Conservation (phyloP, 2,797 vertebrate species). For the Tolypeutes matacus region DNA sequence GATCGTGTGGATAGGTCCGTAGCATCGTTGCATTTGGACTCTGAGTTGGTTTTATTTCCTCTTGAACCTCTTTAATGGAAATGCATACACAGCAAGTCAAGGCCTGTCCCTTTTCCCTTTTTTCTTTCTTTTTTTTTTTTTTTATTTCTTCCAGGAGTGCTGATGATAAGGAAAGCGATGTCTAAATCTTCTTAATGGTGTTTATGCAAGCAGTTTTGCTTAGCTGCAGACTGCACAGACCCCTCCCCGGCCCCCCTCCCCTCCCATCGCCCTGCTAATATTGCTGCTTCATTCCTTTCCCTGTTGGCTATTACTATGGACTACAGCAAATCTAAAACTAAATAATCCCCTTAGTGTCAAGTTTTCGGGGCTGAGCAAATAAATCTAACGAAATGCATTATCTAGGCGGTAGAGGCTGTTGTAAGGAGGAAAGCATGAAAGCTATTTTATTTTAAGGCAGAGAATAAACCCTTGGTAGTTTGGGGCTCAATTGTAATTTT, state of each 20-base stretch:
- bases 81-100: slow-evolving; percentile 90
- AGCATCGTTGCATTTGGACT: slow-evolving; percentile 82
- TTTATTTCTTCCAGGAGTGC: slow-evolving; percentile 91
- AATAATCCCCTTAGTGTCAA: slow-evolving; percentile 99
- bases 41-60: slow-evolving; percentile 88
- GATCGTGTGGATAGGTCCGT: slow-evolving; percentile 81
- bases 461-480: slow-evolving; percentile 86
- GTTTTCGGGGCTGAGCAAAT: slow-evolving; percentile 94
- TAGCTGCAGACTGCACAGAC: slow-evolving; percentile 90
- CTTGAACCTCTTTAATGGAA: slow-evolving; percentile 89
- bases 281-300: slow-evolving; percentile 92
- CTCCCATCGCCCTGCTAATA: slow-evolving; percentile 90
- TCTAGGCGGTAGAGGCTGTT: slow-evolving; percentile 93
- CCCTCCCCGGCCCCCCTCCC: slow-evolving; percentile 86
- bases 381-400: slow-evolving; percentile 96
- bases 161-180: slow-evolving; percentile 93
- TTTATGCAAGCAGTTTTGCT: slow-evolving; percentile 93
- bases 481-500: slow-evolving; percentile 87
- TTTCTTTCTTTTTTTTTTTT: slow-evolving; percentile 80
- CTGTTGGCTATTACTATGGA: slow-evolving; percentile 94
- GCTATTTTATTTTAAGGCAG: slow-evolving; percentile 91
- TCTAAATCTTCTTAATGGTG: slow-evolving; percentile 94
- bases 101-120: slow-evolving; percentile 88
- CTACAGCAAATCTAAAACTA: slow-evolving; percentile 94
- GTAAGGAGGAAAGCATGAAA: slow-evolving; percentile 89